Evolutionary conservation across 2,888 invertebrate species (phyloP).

Genomic region (Orchesellides sinensis): DNA sequence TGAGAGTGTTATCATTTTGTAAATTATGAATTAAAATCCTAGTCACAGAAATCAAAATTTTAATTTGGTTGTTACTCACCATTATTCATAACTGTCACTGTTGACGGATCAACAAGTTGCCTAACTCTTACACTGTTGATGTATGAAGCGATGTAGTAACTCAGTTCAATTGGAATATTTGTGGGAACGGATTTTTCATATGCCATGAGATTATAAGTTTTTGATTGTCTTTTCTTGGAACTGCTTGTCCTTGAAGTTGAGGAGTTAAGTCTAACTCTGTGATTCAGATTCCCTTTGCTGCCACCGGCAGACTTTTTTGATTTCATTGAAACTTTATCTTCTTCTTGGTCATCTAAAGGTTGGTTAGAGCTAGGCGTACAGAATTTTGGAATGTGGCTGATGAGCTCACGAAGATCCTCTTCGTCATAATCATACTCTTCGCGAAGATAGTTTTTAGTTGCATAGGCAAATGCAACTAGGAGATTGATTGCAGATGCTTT

Average conservation of each 20-base stretch:
- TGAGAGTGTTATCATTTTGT: no score
- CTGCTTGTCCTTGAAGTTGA: constrained; percentile 3
- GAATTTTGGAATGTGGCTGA: constrained; percentile 68
- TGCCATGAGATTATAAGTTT: constrained; percentile 34
- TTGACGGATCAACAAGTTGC: constrained; percentile 46
- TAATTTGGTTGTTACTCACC: no score
- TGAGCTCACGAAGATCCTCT: constrained; percentile 66
- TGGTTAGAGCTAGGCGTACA: constrained; percentile 70
- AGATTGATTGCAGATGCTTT: constrained; percentile 67
- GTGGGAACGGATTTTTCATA: constrained; percentile 58
- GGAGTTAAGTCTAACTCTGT: neutral
- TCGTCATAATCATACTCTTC: constrained; percentile 72
- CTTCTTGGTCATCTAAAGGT: constrained; percentile 51
- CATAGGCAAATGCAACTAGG: constrained; percentile 67
- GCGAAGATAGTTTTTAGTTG: constrained; percentile 71
- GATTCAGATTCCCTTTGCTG: constrained; percentile 17
- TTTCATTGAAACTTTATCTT: constrained; percentile 6
- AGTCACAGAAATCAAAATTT: no score
- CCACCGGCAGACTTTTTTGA: neutral
- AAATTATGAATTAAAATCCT: no score
- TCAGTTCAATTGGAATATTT: constrained; percentile 64
- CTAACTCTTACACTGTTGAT: constrained; percentile 57
- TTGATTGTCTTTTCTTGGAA: neutral
- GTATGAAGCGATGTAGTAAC: constrained; percentile 65
- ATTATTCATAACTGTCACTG: constrained; percentile 67